Conservation (phyloP, 2,797 vertebrate genomes). For the Chelonia mydas region DNA sequence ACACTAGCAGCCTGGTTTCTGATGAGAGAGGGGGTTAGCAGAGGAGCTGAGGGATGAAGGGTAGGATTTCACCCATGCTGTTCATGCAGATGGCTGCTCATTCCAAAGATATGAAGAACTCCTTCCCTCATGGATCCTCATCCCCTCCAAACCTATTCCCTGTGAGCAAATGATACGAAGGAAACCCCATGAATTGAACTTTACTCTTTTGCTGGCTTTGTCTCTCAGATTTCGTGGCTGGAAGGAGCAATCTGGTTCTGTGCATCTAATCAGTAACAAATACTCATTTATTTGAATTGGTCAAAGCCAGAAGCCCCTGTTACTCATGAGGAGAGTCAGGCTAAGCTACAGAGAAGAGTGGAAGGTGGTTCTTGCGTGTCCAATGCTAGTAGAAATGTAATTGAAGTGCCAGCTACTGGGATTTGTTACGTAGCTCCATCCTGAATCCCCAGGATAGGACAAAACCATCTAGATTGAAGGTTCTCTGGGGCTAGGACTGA, state of each 20-base stretch:
- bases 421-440: slow-evolving; percentile 40
- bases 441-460: slow-evolving; percentile 19
- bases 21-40: neutral
- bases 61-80: rapidly evolving
- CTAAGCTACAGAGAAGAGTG: neutral
- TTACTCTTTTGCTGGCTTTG: neutral
- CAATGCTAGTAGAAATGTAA: neutral
- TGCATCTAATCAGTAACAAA: neutral
- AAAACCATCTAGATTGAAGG: neutral
- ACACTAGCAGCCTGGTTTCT: neutral
- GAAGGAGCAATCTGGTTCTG: neutral
- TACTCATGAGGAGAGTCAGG: neutral
- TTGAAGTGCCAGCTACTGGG: neutral
- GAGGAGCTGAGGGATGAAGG: neutral
- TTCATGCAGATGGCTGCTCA: neutral
- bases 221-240: rapidly evolving
- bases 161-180: neutral
- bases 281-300: neutral
- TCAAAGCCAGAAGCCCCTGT: neutral
- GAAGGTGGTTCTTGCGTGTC: neutral
- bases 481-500: neutral
- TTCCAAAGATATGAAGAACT: neutral
- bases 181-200: neutral
- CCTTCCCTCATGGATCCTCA: neutral
- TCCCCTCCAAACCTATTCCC: neutral